phyloP scores from a whole-genome alignment of 2,888 invertebrate species.

The Dynastes grantii region DNA sequence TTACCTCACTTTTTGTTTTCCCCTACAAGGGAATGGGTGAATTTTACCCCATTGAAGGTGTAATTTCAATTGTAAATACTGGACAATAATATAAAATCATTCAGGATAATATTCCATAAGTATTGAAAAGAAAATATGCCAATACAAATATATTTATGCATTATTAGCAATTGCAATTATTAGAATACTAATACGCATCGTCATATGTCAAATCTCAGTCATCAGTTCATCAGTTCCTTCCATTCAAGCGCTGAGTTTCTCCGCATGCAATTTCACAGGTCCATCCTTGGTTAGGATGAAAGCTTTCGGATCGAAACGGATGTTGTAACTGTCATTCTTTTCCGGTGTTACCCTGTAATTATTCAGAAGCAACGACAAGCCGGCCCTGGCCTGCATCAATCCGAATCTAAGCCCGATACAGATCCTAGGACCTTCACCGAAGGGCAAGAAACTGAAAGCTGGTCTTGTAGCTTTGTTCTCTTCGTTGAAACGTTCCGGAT shows the following conservation, averaged over 20 bases:
- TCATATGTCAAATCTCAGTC: too few species aligned
- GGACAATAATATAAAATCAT: too few species aligned
- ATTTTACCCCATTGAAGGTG: too few species aligned
- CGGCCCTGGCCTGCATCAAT: conserved; percentile 28
- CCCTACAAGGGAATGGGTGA: too few species aligned
- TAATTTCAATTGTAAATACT: too few species aligned
- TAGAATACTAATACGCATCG: too few species aligned
- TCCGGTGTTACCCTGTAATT: background rate
- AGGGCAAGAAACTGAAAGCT: conserved; percentile 14
- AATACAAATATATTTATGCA: too few species aligned
- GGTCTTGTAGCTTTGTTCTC: conserved; percentile 20
- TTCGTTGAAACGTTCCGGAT: conserved; percentile 28
- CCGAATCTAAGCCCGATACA: conserved; percentile 36
- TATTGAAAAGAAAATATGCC: too few species aligned
- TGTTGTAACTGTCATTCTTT: background rate
- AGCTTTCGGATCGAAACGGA: background rate
- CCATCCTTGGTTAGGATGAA: conserved; percentile 26
- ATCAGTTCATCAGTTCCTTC: too few species aligned
- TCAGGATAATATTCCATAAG: too few species aligned
- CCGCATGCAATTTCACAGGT: background rate
- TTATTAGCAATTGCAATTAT: too few species aligned
- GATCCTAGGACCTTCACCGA: conserved; percentile 34
- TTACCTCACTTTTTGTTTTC: too few species aligned
- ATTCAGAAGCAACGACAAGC: conserved; percentile 17
- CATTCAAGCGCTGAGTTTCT: background rate